Evolutionary conservation across 1,140 invertebrate genomes (phyloP).

Genomic region (Scylla paramamosain): DNA sequence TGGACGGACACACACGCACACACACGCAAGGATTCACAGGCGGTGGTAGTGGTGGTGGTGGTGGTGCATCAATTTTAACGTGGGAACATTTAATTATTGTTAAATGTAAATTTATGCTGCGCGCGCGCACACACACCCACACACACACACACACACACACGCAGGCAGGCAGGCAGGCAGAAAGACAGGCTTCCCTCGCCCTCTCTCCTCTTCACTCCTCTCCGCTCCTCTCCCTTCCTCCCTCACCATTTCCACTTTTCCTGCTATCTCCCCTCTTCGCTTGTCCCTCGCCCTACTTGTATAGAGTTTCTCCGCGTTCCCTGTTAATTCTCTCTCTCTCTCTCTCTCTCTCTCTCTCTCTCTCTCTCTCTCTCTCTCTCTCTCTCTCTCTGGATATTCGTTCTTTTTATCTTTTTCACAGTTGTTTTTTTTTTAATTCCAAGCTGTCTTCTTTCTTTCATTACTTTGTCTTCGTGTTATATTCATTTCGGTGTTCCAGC

Average conservation of each 20-base stretch:
- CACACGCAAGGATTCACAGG: no score
- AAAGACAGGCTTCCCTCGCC: neutral
- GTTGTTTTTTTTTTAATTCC: neutral
- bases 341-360: constrained; percentile 41
- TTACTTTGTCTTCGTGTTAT: neutral
- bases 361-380: constrained; percentile 41
- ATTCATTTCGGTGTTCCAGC: neutral
- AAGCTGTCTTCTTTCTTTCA: neutral
- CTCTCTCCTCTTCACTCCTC: neutral
- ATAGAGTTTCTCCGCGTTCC: neutral
- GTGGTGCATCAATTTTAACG: no score
- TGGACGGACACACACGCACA: constrained; percentile 44
- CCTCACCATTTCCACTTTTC: constrained; percentile 34
- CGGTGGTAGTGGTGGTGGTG: no score
- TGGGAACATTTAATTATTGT: no score
- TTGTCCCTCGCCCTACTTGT: no score
- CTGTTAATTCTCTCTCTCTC: constrained; percentile 13
- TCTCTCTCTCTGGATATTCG: constrained; percentile 41
- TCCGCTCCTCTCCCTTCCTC: neutral
- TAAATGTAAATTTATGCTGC: no score
- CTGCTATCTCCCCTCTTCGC: neutral
- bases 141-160: constrained; percentile 55
- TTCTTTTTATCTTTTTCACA: neutral
- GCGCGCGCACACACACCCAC: constrained; percentile 38
- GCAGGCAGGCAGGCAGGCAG: neutral